Conservation (phyloP, 2,888 invertebrate genomes). For the Plebejus anna region DNA sequence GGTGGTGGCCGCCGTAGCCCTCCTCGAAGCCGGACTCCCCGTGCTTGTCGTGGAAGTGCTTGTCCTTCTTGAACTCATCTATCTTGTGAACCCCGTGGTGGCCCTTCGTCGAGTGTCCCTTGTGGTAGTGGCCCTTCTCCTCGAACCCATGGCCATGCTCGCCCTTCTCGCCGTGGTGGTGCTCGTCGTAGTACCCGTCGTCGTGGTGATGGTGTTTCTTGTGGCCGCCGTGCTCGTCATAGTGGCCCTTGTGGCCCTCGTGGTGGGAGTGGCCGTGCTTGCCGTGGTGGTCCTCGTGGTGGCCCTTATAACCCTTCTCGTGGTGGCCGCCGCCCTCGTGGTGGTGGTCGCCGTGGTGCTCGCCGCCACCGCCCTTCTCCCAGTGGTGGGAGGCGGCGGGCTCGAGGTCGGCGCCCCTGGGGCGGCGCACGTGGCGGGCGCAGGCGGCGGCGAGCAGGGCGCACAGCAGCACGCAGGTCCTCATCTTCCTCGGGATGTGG, state of each 20-base stretch:
- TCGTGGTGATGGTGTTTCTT: constrained; percentile 83
- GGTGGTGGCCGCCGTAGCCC: constrained; percentile 87
- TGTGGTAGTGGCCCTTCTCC: constrained; percentile 85
- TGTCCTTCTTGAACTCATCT: constrained; percentile 92
- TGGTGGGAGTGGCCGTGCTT: constrained; percentile 86
- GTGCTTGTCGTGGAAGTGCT: constrained; percentile 92
- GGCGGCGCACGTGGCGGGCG: constrained; percentile 71
- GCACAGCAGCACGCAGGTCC: constrained; percentile 55
- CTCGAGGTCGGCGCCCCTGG: constrained; percentile 70
- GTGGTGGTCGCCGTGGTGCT: constrained; percentile 82
- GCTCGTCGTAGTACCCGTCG: constrained; percentile 83
- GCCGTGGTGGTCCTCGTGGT: constrained; percentile 83
- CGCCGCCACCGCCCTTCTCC: constrained; percentile 81
- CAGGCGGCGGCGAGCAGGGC: constrained; percentile 63
- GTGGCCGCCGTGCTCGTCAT: constrained; percentile 81
- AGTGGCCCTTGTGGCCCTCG: constrained; percentile 81
- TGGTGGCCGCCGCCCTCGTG: constrained; percentile 83
- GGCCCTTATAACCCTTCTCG: constrained; percentile 84
- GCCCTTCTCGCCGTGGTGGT: constrained; percentile 83
- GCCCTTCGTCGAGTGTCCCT: constrained; percentile 91
- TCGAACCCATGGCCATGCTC: constrained; percentile 79
- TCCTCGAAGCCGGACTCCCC: constrained; percentile 90
- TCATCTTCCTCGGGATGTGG: constrained; percentile 62
- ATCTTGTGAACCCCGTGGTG: constrained; percentile 91
- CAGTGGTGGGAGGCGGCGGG: constrained; percentile 71